Percentiles rank a stretch among this genome's conserved stretches.
Evolutionary conservation across 2,797 vertebrate species (phyloP).

Genomic region (Stomatorhinus walkeri): DNA sequence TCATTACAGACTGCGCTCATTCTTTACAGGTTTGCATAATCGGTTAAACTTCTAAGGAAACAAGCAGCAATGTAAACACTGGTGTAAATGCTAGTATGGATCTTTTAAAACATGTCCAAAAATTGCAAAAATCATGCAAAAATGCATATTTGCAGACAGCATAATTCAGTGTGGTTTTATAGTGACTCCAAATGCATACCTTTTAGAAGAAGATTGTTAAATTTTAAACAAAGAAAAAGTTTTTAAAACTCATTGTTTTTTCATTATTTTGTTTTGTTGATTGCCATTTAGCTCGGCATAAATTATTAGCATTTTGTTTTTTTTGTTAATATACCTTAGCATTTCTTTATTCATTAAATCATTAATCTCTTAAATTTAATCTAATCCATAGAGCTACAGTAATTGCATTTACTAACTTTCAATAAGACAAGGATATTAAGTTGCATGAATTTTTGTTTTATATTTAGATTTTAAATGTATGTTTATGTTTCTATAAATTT

Average conservation of each 20-base stretch:
- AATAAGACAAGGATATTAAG: constrained; percentile 42
- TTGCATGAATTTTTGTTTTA: constrained; percentile 51
- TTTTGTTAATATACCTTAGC: constrained; percentile 19
- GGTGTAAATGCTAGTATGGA: background rate
- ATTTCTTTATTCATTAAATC: constrained; percentile 56
- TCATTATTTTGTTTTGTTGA: background rate
- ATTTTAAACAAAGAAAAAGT: background rate
- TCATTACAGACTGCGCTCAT: background rate
- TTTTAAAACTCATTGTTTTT: background rate
- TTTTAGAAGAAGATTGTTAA: background rate
- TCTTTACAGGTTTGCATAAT: background rate
- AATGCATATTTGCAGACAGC: background rate
- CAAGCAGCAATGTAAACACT: background rate
- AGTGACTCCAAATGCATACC: background rate
- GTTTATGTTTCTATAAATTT: constrained; percentile 33
- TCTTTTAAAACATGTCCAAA: background rate
- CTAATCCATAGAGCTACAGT: constrained; percentile 46
- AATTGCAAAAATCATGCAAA: background rate
- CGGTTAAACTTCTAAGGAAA: background rate
- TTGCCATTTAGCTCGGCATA: background rate
- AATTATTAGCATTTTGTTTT: constrained; percentile 10
- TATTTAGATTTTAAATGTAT: background rate
- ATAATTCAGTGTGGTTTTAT: background rate
- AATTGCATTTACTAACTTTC: constrained; percentile 30
- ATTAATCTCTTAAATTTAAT: constrained; percentile 39